Conservation (phyloP, 2,888 invertebrate species). For the Limnephilus lunatus region DNA sequence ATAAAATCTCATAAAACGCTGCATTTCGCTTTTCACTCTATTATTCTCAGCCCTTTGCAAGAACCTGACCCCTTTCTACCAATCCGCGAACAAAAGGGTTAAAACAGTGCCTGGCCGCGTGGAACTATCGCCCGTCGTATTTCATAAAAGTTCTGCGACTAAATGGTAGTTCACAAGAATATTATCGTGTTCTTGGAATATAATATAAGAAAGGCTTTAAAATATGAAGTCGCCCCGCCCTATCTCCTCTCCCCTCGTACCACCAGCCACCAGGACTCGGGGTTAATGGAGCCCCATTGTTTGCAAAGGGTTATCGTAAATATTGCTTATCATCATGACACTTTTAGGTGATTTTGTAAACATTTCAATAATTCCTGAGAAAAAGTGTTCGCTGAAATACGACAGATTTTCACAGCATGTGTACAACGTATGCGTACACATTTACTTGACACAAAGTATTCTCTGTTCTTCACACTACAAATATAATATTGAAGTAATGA, state of each 20-base stretch:
- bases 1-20: slow-evolving; percentile 54
- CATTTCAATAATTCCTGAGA: slow-evolving; percentile 47
- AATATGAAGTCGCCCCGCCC: slow-evolving; percentile 53
- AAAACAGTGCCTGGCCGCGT: slow-evolving; percentile 59
- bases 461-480: background rate
- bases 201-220: slow-evolving; percentile 62
- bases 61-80: slow-evolving; percentile 55
- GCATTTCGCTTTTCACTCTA: slow-evolving; percentile 59
- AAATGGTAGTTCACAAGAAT: slow-evolving; percentile 65
- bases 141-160: slow-evolving; percentile 64
- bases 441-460: background rate
- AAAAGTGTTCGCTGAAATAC: slow-evolving; percentile 25
- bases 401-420: background rate
- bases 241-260: background rate
- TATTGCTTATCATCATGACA: slow-evolving; percentile 47
- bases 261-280: background rate
- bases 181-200: slow-evolving; percentile 64
- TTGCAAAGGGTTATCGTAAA: slow-evolving; percentile 55
- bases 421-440: background rate
- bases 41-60: slow-evolving; percentile 39
- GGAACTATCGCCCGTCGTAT: slow-evolving; percentile 64
- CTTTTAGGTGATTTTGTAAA: slow-evolving; percentile 52
- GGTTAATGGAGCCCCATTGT: slow-evolving; percentile 53
- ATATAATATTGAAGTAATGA: background rate
- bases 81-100: slow-evolving; percentile 16